These are phyloP conservation scores for Pangasius larnaudii DNA, from an alignment of 2,797 vertebrate genomes.

Conservation along the genomic window DNA sequence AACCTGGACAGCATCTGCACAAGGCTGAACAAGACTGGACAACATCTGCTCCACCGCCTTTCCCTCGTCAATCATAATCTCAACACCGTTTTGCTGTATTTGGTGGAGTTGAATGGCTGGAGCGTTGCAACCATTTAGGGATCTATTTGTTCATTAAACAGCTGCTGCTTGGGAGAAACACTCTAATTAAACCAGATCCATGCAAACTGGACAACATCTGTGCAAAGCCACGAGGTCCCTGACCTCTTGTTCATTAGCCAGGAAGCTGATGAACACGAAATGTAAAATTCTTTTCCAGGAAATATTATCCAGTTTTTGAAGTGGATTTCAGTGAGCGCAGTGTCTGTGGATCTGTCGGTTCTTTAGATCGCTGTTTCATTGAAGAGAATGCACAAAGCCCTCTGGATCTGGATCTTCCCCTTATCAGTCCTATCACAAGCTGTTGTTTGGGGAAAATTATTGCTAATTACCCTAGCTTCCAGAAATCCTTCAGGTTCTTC, in stretches of 20 bases:
- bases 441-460: not conserved
- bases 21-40: constrained; percentile 11
- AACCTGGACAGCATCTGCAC: constrained; percentile 33
- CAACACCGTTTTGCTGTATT: not conserved
- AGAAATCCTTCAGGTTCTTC: not conserved
- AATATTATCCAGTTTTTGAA: not conserved
- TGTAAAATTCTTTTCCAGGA: not conserved
- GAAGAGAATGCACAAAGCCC: not conserved
- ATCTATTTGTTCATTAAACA: constrained; percentile 47
- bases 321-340: not conserved
- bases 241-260: not conserved
- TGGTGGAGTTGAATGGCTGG: not conserved
- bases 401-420: not conserved
- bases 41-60: constrained; percentile 3
- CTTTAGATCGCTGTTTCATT: not conserved
- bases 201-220: constrained; percentile 36
- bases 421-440: not conserved
- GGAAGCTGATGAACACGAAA: not conserved
- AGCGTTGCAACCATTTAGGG: not conserved
- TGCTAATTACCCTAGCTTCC: not conserved
- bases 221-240: constrained; percentile 7
- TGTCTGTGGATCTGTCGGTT: not conserved
- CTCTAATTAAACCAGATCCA: constrained; percentile 42
- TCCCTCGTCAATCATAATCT: constrained; percentile 25
- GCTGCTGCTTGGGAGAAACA: constrained; percentile 38